phyloP scores from a whole-genome alignment of 2,797 vertebrate genomes.

The Caiman crocodilus region DNA sequence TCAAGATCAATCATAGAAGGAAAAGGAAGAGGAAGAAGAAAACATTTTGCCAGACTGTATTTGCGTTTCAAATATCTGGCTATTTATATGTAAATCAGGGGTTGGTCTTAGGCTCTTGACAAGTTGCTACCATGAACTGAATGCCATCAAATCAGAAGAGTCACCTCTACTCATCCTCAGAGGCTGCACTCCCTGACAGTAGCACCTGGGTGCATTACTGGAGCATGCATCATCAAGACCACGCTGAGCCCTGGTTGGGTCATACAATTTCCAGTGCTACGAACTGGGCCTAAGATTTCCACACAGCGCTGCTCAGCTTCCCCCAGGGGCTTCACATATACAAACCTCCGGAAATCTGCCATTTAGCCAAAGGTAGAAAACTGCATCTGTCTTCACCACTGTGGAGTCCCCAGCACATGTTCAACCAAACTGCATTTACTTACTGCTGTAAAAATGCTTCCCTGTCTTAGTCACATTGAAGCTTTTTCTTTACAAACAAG shows the following conservation, averaged over 20 bases:
- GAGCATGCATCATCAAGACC: background rate
- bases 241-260: background rate
- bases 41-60: background rate
- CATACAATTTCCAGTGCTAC: background rate
- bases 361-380: fast-evolving
- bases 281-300: background rate
- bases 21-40: background rate
- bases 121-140: background rate
- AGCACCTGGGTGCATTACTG: background rate
- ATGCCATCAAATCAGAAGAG: background rate
- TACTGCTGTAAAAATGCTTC: slow-evolving; percentile 12
- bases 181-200: background rate
- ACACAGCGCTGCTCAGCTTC: background rate
- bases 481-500: slow-evolving; percentile 59
- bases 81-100: background rate
- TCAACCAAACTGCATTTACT: background rate
- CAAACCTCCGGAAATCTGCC: background rate
- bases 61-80: background rate
- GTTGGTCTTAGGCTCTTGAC: slow-evolving; percentile 4
- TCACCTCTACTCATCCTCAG: background rate
- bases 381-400: background rate
- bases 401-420: fast-evolving
- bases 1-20: background rate
- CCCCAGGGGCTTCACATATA: background rate
- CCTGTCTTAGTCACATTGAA: slow-evolving; percentile 25